Evolutionary conservation across 2,888 invertebrate genomes (phyloP).

Genomic region (Fragum whitleyi): DNA sequence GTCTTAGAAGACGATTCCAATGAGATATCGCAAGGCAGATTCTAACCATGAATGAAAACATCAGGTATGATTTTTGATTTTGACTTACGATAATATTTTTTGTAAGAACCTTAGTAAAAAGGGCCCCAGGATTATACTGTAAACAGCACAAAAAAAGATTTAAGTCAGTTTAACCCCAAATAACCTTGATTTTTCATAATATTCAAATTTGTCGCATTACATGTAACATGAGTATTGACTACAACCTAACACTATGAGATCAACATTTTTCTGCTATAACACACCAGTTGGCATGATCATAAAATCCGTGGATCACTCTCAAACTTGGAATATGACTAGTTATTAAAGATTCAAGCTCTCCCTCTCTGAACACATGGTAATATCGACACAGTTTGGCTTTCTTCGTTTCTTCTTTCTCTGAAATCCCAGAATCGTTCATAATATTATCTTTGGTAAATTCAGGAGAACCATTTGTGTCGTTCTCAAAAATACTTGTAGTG

Average conservation of each 20-base stretch:
- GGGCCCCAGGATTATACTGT: too few species aligned
- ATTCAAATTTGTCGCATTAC: too few species aligned
- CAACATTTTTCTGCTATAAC: slow-evolving; percentile 89
- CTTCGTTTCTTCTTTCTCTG: slow-evolving; percentile 14
- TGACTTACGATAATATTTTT: too few species aligned
- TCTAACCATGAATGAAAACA: too few species aligned
- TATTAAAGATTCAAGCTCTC: slow-evolving; percentile 88
- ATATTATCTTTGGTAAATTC: slow-evolving; percentile 13
- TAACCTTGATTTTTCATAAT: too few species aligned
- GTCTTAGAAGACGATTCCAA: too few species aligned
- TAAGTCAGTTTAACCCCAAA: too few species aligned
- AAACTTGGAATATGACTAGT: slow-evolving; percentile 85
- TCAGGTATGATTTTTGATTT: too few species aligned
- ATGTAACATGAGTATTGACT: too few species aligned
- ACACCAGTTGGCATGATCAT: slow-evolving; percentile 99
- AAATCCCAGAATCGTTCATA: slow-evolving; percentile 30
- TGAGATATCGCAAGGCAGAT: too few species aligned
- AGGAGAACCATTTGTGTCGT: slow-evolving; percentile 9
- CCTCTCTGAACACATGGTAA: slow-evolving; percentile 96
- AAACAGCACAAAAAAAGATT: too few species aligned
- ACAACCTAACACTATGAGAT: not conserved
- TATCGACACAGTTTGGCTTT: slow-evolving; percentile 88
- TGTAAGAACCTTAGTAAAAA: too few species aligned
- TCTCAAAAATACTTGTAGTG: not conserved
- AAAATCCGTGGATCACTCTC: slow-evolving; percentile 90